These are phyloP conservation scores for Parauchenoglanis ngamensis DNA, from an alignment of 2,797 vertebrate species.

Conservation along the genomic window DNA sequence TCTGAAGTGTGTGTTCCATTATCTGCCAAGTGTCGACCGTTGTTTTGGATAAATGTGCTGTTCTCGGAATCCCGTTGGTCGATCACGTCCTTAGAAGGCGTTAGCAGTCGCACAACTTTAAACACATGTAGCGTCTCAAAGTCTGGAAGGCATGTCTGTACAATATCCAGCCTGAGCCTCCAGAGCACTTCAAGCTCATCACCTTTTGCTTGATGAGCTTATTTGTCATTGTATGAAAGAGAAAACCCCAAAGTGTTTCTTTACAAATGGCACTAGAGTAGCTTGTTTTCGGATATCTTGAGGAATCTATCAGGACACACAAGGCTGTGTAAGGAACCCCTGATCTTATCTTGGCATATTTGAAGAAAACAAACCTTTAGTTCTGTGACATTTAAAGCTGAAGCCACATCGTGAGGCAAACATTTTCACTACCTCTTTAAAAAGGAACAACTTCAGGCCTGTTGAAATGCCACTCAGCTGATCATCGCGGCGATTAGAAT, in stretches of 20 bases:
- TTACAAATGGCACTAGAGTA: constrained; percentile 4
- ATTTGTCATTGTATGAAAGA: constrained; percentile 24
- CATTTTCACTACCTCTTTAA: constrained; percentile 43
- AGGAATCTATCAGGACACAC: constrained; percentile 1
- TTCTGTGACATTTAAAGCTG: constrained; percentile 56
- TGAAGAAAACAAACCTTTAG: constrained; percentile 45
- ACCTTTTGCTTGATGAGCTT: constrained; percentile 19
- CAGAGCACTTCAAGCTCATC: constrained; percentile 31
- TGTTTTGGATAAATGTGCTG: constrained; percentile 29
- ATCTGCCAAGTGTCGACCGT: constrained; percentile 24
- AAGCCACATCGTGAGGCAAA: constrained; percentile 46
- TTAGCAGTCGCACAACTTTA: constrained; percentile 65
- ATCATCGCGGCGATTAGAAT: background rate
- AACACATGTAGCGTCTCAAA: constrained; percentile 59
- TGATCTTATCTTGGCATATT: constrained; percentile 24
- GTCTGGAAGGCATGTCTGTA: constrained; percentile 42
- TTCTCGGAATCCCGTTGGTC: constrained; percentile 26
- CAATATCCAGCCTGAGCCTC: constrained; percentile 36
- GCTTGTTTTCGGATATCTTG: background rate
- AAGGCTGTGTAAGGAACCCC: constrained; percentile 17
- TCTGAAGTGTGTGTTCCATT: constrained; percentile 4
- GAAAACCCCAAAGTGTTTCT: constrained; percentile 18
- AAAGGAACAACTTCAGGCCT: constrained; percentile 38
- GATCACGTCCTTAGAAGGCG: constrained; percentile 66
- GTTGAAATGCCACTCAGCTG: constrained; percentile 29